Evolutionary conservation across 35 echinoderm and acorn worm genomes (phyloP), one percentile per base, ranked within the genome.

Genomic region (Anneissia japonica): DNA sequence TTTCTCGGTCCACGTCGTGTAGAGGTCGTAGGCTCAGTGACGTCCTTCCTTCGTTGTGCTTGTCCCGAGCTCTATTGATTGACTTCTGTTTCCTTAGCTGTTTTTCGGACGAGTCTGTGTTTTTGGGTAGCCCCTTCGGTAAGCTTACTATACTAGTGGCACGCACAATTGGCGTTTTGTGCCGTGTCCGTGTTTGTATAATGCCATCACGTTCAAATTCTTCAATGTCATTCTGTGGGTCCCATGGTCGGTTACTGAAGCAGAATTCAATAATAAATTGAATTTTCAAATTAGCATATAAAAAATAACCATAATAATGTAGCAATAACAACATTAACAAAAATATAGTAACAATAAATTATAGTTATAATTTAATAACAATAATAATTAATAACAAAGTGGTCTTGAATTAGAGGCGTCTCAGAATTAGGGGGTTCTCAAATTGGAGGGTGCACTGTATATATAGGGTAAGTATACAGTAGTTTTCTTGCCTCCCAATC

Each of bases 141-240:
- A 97, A 56, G 84, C 96, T 99, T 76, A 91, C 76, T 34, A 99
- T 99, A 75, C 96, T 99, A 16, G 92, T 94, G 4, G 96, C 89
- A 35, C 96, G 80, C 0, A 99, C 86, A 3, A 93, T 93, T 33
- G 90, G 86, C 30, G 96, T 99, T 35, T 86, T 90, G 79, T 94
- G 96, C 37, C 86, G 84, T 0, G 96, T 99, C 36, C 92, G 81
- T 0, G 96, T 99, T 75, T 91, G 89, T 74, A 99, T 92, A n/a
- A 94, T 80, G 26, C 96, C 96, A 13, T 91, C 85, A 36, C 79
- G 38, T 43, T 99, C 92, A 88, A 91, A 98, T 79, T 98, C 88
- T 35, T 98, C 89, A 17, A 98, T 98, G 79, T 98, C 95, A 81
- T 98, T 93, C 0, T 91, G 84, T 0, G 89, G 74, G 45, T 98